Evolutionary conservation across 2,113 vertebrate species (phyloP), one percentile per base, ranked within the genome.

Genomic region (Oenanthe oenanthe): DNA sequence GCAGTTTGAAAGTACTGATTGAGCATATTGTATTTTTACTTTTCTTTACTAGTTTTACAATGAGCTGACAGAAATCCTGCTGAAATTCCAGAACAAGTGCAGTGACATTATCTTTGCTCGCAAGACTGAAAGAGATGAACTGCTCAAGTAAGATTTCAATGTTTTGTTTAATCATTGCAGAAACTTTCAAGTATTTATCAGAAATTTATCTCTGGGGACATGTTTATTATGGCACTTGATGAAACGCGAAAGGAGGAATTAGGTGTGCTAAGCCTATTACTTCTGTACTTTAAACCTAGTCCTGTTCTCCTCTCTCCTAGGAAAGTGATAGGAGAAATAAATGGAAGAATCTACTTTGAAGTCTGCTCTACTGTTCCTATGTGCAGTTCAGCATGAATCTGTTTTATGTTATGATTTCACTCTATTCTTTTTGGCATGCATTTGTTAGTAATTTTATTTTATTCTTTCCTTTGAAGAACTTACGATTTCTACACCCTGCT

Each of bases 21-120:
- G 8, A 77, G 3, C 7, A 2, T 74, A 8, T 38, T 70, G 15
- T 16, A 17, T 13, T 60, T 61, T 14, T 66, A 10, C 11, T 43
- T 42, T 92, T 88, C 63, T 70, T 83, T 57, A 43, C 47, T 93
- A 99, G 99, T 99, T 99, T 96, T 99, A 99, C 97, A 99, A 99
- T 70, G 99, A 99, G 97, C 94, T 99, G 96, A 99, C 99, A 40
- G 99, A 99, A 98, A 98, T 99, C 93, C 97, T 99, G 89, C 97
- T 99, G 61, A 99, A 99, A 95, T 99, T 99, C 97, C 99, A 99
- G 97, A 99, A 98, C 97, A 99, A 99, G 93, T 99, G 99, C 98
- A 99, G 99, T 85, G 99, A 99, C 96, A 99, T 99, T 61, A 99
- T 99, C 73, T 99, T 99, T 84, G 99, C 99, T 79, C 98, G 99